These are phyloP conservation scores for Delia radicum DNA, from an alignment of 1,140 invertebrate genomes.

Conservation along the genomic window DNA sequence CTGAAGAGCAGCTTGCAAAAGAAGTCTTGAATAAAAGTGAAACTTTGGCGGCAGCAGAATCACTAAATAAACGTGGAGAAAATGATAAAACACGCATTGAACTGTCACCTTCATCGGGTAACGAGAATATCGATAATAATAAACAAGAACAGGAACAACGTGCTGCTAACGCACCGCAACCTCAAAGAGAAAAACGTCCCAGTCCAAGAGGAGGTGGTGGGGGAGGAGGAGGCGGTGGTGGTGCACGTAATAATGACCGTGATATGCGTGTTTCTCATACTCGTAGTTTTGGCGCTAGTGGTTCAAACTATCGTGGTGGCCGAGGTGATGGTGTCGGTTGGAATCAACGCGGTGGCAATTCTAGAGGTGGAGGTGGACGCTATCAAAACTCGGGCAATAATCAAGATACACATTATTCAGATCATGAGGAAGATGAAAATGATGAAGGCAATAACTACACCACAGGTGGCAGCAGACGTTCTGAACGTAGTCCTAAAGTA, in stretches of 20 bases:
- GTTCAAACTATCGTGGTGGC: constrained; percentile 31
- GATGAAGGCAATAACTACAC: constrained; percentile 36
- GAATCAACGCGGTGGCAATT: constrained; percentile 34
- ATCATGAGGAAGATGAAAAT: constrained; percentile 50
- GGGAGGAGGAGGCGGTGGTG: constrained; percentile 38
- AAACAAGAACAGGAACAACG: constrained; percentile 6
- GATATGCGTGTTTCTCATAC: constrained; percentile 45
- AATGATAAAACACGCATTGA: constrained; percentile 29
- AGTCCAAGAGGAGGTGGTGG: constrained; percentile 54
- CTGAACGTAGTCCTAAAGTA: constrained; percentile 40
- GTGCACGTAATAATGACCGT: constrained; percentile 34
- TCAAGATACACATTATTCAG: constrained; percentile 34
- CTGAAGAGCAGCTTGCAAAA: constrained; percentile 8
- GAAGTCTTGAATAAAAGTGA: constrained; percentile 25
- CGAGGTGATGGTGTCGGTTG: constrained; percentile 38
- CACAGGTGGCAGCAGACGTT: constrained; percentile 32
- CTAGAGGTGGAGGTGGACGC: constrained; percentile 27
- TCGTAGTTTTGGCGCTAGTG: constrained; percentile 47
- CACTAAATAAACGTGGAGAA: constrained; percentile 30
- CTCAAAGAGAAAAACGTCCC: constrained; percentile 36
- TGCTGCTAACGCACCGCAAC: too few species aligned
- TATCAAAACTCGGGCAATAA: constrained; percentile 39
- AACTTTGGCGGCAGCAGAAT: neutral
- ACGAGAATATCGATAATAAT: neutral
- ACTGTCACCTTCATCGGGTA: neutral